Percentiles rank a stretch among this genome's conserved stretches.
phyloP scores from a whole-genome alignment of 2,113 vertebrate genomes.

The Amphiprion ocellaris region DNA sequence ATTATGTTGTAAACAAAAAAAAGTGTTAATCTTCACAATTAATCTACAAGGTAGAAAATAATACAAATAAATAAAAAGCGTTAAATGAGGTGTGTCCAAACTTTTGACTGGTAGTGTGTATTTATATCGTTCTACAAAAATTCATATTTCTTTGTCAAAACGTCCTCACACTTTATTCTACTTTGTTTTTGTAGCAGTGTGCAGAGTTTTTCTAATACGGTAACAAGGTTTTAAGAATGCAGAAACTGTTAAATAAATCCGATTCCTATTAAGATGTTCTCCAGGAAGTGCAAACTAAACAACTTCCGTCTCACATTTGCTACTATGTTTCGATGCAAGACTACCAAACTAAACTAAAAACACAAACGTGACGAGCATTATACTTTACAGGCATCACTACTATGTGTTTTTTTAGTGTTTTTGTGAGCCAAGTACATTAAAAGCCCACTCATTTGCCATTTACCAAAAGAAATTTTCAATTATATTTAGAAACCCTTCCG shows the following conservation, averaged over 20 bases:
- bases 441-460: neutral
- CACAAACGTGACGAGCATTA: neutral
- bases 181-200: neutral
- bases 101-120: no score
- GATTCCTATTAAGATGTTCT: neutral
- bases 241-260: neutral
- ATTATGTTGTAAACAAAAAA: no score
- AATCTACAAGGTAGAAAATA: no score
- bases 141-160: neutral
- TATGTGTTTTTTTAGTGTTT: neutral
- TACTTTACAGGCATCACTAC: constrained; percentile 1
- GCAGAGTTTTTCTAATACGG: neutral
- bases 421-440: neutral
- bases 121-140: no score
- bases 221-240: neutral
- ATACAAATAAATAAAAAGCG: no score
- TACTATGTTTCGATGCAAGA: neutral
- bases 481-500: neutral
- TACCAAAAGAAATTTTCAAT: neutral
- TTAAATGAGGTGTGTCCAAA: no score
- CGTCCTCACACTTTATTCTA: neutral
- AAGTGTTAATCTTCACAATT: no score
- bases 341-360: neutral
- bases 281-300: neutral
- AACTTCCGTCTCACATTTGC: constrained; percentile 2